Percentiles rank a stretch among this genome's conserved stretches.
These are phyloP conservation scores for Neodiprion lecontei DNA, from an alignment of 1,140 invertebrate genomes.

Conservation along the genomic window DNA sequence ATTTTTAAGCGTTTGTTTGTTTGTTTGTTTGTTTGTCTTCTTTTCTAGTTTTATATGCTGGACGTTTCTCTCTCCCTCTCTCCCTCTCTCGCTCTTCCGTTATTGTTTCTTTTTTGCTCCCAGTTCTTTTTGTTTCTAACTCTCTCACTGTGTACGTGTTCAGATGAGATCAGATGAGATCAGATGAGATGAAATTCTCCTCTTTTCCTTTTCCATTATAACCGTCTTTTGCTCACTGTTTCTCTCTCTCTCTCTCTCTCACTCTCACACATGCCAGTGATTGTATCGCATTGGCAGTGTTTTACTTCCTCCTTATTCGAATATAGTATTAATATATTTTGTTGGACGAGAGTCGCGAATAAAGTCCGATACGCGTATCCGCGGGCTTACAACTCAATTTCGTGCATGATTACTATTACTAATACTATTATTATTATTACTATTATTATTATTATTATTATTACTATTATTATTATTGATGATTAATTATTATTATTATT, in stretches of 20 bases:
- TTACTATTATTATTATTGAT: conserved; percentile 37
- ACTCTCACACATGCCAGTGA: background rate
- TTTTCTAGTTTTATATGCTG: background rate
- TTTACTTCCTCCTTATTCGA: conserved; percentile 24
- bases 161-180: too few relatives aligned
- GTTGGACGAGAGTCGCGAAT: conserved; percentile 49
- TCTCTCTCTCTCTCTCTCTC: conserved; percentile 25
- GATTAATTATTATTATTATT: conserved; percentile 31
- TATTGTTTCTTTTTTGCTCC: conserved; percentile 18
- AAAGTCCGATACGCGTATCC: too few relatives aligned
- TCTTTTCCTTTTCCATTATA: too few relatives aligned
- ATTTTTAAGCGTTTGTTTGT: background rate
- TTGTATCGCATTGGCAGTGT: background rate
- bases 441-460: conserved; percentile 28
- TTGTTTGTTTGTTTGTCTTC: conserved; percentile 16
- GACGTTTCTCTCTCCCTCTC: background rate
- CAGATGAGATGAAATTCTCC: too few relatives aligned
- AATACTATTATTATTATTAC: conserved; percentile 49
- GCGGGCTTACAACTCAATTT: conserved; percentile 34
- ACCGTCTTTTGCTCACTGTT: conserved; percentile 1
- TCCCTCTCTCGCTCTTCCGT: too few relatives aligned
- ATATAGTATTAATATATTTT: conserved; percentile 60
- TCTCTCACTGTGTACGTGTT: conserved; percentile 22
- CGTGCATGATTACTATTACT: conserved; percentile 55
- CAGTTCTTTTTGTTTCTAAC: conserved; percentile 23